Percentiles rank a stretch among this genome's conserved stretches.
These are phyloP conservation scores for Phalera bucephala DNA, from an alignment of 2,888 invertebrate species.

Conservation along the genomic window DNA sequence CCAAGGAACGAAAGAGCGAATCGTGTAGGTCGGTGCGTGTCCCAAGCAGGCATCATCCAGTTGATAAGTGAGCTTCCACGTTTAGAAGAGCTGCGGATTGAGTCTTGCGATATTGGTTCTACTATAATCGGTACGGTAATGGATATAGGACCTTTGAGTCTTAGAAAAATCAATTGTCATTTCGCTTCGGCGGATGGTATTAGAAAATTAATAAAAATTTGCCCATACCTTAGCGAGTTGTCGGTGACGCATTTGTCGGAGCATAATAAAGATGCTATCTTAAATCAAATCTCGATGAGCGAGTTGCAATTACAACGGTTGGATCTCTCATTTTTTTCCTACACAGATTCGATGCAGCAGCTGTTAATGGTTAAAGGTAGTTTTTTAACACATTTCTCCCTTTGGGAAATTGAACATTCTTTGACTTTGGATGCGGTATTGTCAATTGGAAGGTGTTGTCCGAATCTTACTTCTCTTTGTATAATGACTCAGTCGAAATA, in stretches of 20 bases:
- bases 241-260: constrained; percentile 72
- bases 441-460: constrained; percentile 65
- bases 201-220: constrained; percentile 66
- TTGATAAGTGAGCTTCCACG: constrained; percentile 64
- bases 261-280: constrained; percentile 68
- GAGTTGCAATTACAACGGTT: constrained; percentile 60
- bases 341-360: constrained; percentile 61
- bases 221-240: constrained; percentile 67
- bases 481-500: constrained; percentile 70
- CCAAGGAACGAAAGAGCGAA: constrained; percentile 70
- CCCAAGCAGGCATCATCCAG: constrained; percentile 71
- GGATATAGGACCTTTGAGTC: constrained; percentile 64
- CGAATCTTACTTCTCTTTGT: constrained; percentile 65
- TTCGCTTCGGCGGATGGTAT: constrained; percentile 72
- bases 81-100: constrained; percentile 71
- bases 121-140: constrained; percentile 63
- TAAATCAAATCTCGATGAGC: constrained; percentile 65
- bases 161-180: constrained; percentile 73
- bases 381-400: constrained; percentile 70
- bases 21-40: constrained; percentile 70
- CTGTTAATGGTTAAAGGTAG: constrained; percentile 64
- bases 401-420: constrained; percentile 74
- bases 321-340: constrained; percentile 74
- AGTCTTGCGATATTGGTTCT: constrained; percentile 77
- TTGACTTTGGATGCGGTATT: constrained; percentile 64